These are phyloP conservation scores for Andrena marginata DNA, from an alignment of 2,888 invertebrate genomes.

Conservation along the genomic window DNA sequence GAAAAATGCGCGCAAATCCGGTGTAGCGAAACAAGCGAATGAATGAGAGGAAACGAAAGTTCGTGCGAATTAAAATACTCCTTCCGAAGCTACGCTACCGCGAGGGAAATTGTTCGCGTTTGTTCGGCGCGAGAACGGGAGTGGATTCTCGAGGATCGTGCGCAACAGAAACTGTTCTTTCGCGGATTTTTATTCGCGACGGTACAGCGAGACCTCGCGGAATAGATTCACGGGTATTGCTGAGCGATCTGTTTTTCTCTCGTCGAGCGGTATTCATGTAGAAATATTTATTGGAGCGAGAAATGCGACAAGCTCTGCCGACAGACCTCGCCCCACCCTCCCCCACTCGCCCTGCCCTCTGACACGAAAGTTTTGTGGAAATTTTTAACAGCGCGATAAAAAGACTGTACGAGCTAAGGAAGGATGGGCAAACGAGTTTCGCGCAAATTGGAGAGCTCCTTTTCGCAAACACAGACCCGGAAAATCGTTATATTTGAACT, in stretches of 20 bases:
- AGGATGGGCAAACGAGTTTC: constrained; percentile 47
- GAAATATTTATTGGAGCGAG: constrained; percentile 61
- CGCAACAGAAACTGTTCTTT: background rate
- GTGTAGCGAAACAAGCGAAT: background rate
- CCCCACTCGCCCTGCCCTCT: background rate
- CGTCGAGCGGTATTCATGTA: constrained; percentile 45
- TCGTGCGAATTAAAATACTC: constrained; percentile 34
- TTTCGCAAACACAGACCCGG: constrained; percentile 44
- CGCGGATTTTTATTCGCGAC: constrained; percentile 3
- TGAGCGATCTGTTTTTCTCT: constrained; percentile 9
- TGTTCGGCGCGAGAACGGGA: background rate
- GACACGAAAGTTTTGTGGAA: constrained; percentile 62
- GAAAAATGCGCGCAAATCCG: background rate
- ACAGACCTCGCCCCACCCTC: constrained; percentile 36
- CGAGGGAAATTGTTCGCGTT: constrained; percentile 19
- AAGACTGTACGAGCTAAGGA: constrained; percentile 51
- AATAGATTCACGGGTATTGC: constrained; percentile 1
- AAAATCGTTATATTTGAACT: constrained; percentile 62
- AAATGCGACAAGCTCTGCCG: constrained; percentile 39
- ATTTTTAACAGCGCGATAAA: constrained; percentile 68
- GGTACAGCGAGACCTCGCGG: background rate
- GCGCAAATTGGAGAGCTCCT: constrained; percentile 73
- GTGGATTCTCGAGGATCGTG: background rate
- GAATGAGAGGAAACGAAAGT: constrained; percentile 12
- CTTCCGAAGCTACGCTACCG: background rate